These are phyloP conservation scores for Antigone vipio DNA, from an alignment of 2,113 vertebrate genomes.

Conservation along the genomic window DNA sequence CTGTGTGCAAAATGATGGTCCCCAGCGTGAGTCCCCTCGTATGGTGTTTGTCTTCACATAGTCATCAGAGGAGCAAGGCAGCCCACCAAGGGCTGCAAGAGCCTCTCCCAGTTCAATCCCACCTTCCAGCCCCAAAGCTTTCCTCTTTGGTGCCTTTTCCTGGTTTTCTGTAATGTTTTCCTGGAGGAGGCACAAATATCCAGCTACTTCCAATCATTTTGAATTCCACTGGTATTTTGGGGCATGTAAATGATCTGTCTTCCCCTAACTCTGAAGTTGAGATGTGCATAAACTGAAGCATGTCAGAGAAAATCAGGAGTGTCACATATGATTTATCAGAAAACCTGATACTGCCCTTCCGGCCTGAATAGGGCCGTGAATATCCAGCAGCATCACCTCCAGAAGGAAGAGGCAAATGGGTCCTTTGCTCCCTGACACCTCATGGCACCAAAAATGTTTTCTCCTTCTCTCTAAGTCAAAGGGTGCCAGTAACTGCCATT, in stretches of 20 bases:
- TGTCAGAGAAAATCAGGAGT: background rate
- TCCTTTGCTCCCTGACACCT: background rate
- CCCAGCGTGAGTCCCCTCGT: rapidly evolving
- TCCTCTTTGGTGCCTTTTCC: background rate
- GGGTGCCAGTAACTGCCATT: background rate
- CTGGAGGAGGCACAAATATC: background rate
- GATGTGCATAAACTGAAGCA: background rate
- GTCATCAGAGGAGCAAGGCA: background rate
- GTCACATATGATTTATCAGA: background rate
- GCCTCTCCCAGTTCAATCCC: background rate
- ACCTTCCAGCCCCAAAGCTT: background rate
- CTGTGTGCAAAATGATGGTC: background rate
- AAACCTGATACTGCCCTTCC: background rate
- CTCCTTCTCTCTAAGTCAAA: background rate
- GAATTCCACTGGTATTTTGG: background rate
- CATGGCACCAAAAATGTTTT: background rate
- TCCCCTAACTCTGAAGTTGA: background rate
- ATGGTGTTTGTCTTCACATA: background rate
- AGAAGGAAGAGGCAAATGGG: background rate
- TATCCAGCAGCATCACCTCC: background rate
- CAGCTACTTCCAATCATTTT: background rate
- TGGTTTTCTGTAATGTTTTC: background rate
- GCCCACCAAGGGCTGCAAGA: background rate
- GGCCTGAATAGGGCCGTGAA: background rate
- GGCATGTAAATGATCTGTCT: background rate